Evolutionary conservation across 2,888 invertebrate species (phyloP).

Genomic region (Pilophorus perplexus): DNA sequence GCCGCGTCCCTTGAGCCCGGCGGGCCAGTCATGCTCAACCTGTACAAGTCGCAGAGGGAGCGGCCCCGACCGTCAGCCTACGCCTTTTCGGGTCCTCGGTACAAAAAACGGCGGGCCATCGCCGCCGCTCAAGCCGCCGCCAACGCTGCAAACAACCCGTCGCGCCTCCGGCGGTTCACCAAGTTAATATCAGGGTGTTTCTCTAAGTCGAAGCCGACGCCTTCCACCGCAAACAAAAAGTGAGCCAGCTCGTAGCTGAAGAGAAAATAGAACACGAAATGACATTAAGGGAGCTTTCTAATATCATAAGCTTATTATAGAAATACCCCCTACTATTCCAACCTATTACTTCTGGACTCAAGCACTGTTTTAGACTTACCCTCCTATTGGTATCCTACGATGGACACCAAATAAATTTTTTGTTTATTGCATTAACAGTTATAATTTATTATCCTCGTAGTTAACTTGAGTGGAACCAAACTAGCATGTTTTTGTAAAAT

Average conservation of each 20-base stretch:
- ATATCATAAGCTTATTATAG: too few relatives aligned
- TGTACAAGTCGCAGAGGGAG: constrained; percentile 30
- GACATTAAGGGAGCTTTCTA: too few relatives aligned
- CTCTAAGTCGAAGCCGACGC: constrained; percentile 2
- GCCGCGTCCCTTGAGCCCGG: not conserved
- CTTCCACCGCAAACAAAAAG: not conserved
- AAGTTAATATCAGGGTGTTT: not conserved
- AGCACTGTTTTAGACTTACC: too few relatives aligned
- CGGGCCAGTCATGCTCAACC: constrained; percentile 22
- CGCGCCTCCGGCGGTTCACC: constrained; percentile 7
- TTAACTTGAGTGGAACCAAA: too few relatives aligned
- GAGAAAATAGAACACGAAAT: not conserved
- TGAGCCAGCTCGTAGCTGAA: constrained; percentile 2
- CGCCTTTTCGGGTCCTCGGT: not conserved
- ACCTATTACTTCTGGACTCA: too few relatives aligned
- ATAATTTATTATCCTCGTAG: too few relatives aligned
- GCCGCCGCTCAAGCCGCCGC: not conserved
- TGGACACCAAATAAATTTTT: too few relatives aligned
- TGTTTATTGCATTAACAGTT: too few relatives aligned
- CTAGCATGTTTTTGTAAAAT: too few relatives aligned
- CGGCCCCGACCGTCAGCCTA: constrained; percentile 6
- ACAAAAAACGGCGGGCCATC: constrained; percentile 9
- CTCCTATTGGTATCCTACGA: too few relatives aligned
- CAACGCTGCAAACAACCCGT: not conserved
- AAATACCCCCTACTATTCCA: too few relatives aligned